These are phyloP conservation scores for Harpalus rubripes DNA, from an alignment of 2,888 invertebrate genomes.

Conservation along the genomic window DNA sequence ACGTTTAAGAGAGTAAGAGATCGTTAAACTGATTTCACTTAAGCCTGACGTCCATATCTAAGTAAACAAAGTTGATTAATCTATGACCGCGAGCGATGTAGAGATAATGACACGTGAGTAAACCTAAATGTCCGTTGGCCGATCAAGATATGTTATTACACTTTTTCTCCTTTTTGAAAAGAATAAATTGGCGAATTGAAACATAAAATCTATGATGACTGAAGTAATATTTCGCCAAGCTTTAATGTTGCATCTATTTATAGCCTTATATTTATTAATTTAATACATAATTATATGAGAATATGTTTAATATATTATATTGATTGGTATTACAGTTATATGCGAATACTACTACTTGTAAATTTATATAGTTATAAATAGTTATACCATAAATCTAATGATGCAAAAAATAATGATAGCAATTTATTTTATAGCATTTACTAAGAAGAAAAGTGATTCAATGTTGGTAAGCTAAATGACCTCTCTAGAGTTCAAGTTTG, in stretches of 20 bases:
- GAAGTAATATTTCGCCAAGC: background rate
- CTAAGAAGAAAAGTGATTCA: slow-evolving; percentile 2
- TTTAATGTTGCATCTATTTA: slow-evolving; percentile 19
- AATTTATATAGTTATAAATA: background rate
- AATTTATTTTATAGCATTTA: background rate
- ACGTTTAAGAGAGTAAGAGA: background rate
- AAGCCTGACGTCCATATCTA: background rate
- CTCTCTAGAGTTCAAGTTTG: background rate
- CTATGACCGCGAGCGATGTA: slow-evolving; percentile 11
- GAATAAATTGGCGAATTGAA: slow-evolving; percentile 22
- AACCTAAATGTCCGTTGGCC: slow-evolving; percentile 22
- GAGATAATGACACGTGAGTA: slow-evolving; percentile 26
- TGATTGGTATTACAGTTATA: background rate
- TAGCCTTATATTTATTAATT: slow-evolving; percentile 16
- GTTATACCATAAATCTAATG: background rate
- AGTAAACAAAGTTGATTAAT: slow-evolving; percentile 29
- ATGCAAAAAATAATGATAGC: background rate
- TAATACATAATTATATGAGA: slow-evolving; percentile 11
- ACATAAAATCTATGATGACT: slow-evolving; percentile 2
- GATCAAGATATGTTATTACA: slow-evolving; percentile 27
- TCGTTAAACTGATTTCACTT: slow-evolving; percentile 26
- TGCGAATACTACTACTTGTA: background rate
- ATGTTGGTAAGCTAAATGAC: background rate
- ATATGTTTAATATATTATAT: slow-evolving; percentile 1
- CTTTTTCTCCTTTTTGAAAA: slow-evolving; percentile 1